These are phyloP conservation scores for Austrofundulus limnaeus DNA, from an alignment of 2,113 vertebrate genomes.

Conservation along the genomic window DNA sequence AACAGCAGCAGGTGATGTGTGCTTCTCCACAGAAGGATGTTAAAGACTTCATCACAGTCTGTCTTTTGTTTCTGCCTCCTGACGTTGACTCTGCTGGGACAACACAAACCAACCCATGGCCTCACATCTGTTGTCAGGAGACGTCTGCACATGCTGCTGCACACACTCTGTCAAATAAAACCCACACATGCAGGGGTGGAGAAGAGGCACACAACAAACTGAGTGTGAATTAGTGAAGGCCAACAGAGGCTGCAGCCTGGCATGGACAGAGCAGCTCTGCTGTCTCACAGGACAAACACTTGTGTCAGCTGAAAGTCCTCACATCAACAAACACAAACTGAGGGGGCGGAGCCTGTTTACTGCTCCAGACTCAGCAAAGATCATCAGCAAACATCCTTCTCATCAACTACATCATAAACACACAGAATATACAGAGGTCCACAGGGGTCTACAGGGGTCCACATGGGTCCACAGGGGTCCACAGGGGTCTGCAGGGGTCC, in stretches of 20 bases:
- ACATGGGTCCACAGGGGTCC: no score
- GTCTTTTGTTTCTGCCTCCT: no score
- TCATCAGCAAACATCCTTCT: slow-evolving; percentile 69
- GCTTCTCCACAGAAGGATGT: no score
- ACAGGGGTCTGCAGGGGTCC: no score
- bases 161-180: slow-evolving; percentile 70
- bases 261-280: slow-evolving; percentile 49
- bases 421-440: slow-evolving; percentile 9
- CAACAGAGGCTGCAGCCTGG: slow-evolving; percentile 69
- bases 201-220: slow-evolving; percentile 51
- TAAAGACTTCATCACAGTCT: no score
- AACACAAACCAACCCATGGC: neutral
- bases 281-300: slow-evolving; percentile 50
- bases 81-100: neutral
- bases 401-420: slow-evolving; percentile 50
- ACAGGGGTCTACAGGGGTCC: no score
- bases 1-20: no score
- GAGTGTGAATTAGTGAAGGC: slow-evolving; percentile 70
- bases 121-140: slow-evolving; percentile 35
- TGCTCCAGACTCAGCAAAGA: slow-evolving; percentile 69
- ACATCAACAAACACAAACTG: slow-evolving; percentile 22
- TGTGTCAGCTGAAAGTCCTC: slow-evolving; percentile 38
- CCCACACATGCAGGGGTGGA: slow-evolving; percentile 69
- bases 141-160: slow-evolving; percentile 70
- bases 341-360: slow-evolving; percentile 58